A percentile compares a stretch with the other conserved stretches of the same genome.
These are phyloP conservation scores for Mesorhabditis belari DNA, from an alignment of 2,888 invertebrate genomes.

Conservation along the genomic window DNA sequence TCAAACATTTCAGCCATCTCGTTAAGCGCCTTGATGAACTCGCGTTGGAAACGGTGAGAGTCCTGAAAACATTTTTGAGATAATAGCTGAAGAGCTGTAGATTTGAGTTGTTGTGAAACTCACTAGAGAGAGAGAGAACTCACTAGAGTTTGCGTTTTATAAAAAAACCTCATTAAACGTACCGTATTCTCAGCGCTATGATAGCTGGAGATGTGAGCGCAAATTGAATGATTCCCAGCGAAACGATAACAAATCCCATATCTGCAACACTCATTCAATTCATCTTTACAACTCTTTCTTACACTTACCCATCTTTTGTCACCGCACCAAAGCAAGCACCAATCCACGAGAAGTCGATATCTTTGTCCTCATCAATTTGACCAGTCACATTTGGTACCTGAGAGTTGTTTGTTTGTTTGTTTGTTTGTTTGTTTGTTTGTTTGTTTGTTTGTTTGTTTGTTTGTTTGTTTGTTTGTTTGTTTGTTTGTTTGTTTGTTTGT, in stretches of 20 bases:
- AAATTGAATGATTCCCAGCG: slow-evolving; percentile 38
- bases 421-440: no score
- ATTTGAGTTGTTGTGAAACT: no score
- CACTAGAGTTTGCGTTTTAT: no score
- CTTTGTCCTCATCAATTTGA: slow-evolving; percentile 31
- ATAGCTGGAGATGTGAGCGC: slow-evolving; percentile 32
- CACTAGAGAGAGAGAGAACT: no score
- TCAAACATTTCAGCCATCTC: slow-evolving; percentile 35
- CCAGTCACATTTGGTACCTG: slow-evolving; percentile 38
- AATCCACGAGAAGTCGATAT: slow-evolving; percentile 24
- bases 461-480: no score
- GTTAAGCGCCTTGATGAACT: slow-evolving; percentile 23
- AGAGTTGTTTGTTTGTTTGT: background rate
- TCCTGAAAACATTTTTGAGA: no score
- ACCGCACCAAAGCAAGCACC: slow-evolving; percentile 42
- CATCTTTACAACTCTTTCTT: slow-evolving; percentile 1
- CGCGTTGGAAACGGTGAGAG: slow-evolving; percentile 26
- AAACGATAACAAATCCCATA: slow-evolving; percentile 42
- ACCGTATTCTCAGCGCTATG: slow-evolving; percentile 33
- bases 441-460: no score
- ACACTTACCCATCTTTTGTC: slow-evolving; percentile 35
- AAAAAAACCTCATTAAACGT: background rate
- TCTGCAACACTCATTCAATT: background rate
- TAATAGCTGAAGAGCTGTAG: no score
- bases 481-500: no score